Conservation (phyloP, 1,140 invertebrate species). For the Caenorhabditis elegans region DNA sequence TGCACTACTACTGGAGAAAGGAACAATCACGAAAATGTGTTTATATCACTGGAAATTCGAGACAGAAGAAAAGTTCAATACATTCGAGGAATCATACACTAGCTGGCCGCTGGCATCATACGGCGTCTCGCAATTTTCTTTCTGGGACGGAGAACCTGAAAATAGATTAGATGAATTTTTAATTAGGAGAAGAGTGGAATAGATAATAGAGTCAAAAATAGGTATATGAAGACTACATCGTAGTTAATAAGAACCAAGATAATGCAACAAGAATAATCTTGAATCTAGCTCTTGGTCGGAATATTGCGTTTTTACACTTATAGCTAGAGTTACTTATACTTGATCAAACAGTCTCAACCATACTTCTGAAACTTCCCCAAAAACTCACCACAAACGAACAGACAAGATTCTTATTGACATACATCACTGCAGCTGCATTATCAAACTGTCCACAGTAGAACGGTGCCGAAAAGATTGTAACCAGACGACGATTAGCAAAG, state of each 20-base stretch:
- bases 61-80: neutral
- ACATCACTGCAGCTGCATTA: constrained; percentile 79
- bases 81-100: neutral
- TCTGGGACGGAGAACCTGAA: neutral
- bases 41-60: neutral
- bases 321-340: too few species aligned
- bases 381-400: constrained; percentile 72
- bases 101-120: neutral
- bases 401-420: constrained; percentile 79
- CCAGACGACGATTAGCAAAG: constrained; percentile 60
- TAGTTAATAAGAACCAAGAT: too few species aligned
- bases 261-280: too few species aligned
- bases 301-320: too few species aligned
- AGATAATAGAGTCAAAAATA: too few species aligned
- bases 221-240: too few species aligned
- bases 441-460: constrained; percentile 87
- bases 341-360: too few species aligned
- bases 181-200: too few species aligned
- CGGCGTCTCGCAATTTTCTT: neutral
- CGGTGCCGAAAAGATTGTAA: constrained; percentile 49
- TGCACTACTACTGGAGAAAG: neutral
- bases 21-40: neutral
- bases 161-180: neutral
- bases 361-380: neutral
- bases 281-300: too few species aligned